Evolutionary conservation across 2,113 vertebrate genomes (phyloP), one percentile per base, ranked within the genome.

Genomic region (Trogon melanurus): DNA sequence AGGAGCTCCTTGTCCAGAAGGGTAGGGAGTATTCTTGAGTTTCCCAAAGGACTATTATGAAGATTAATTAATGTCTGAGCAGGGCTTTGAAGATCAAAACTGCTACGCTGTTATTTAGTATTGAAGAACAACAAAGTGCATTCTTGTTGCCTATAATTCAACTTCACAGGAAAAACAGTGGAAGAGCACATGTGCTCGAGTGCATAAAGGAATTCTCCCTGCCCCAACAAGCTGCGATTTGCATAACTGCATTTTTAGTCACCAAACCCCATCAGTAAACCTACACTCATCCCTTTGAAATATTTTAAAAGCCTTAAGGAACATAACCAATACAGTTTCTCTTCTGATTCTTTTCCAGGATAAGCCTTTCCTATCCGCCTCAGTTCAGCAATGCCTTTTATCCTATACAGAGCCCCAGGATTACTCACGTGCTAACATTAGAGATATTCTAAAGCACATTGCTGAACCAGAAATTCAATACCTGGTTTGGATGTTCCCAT

Each of bases 21-120:
- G 32, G 15, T 15, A 61, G 30, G 60, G 66, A 79, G 22, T 22
- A 86, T 82, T 87, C 75, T 87, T 79, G 75, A 72, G 47, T 80
- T 74, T 93, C 85, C 81, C 86, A 48, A 51, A 92, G 61, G 73
- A 65, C 80, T 81, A 25, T 95, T 96, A 95, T 25, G 89, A 95
- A 96, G 93, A 97, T 95, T 87, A 97, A 96, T 95, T 95, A 95
- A 95, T 93, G 93, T 64, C 84, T 93, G 86, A 93, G 80, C 53
- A 79, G 53, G 6, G 57, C 95, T 97, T 96, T 97, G 89, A 97
- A 97, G 91, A 96, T 97, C 89, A 95, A 92, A 95, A 93, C 86
- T 92, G 83, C 94, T 85, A 50, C 2, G 94, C 87, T 93, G 86
- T 84, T 95, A 93, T 96, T 97, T 93, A 92, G 84, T 95, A 89